These are phyloP conservation scores for Spilogale gracilis DNA, from an alignment of 2,113 vertebrate species.

Conservation along the genomic window DNA sequence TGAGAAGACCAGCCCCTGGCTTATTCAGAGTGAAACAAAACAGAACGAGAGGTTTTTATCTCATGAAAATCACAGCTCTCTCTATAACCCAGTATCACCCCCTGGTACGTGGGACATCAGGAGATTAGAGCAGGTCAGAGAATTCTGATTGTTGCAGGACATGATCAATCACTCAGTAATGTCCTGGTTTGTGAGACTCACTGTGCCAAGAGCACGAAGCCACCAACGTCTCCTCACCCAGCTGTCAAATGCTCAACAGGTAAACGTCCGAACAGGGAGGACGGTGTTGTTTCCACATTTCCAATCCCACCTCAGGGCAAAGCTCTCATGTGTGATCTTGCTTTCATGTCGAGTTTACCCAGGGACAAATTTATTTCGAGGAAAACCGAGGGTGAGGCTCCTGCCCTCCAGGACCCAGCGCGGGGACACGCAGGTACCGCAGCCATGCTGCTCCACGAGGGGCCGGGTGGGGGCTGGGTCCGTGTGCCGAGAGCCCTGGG, in stretches of 20 bases:
- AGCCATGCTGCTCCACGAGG: not conserved
- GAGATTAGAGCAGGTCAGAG: not conserved
- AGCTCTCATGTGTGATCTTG: not conserved
- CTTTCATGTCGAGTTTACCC: slow-evolving; percentile 56
- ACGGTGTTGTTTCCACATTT: not conserved
- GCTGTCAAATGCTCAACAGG: not conserved
- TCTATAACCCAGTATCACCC: not conserved
- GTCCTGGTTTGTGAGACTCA: not conserved
- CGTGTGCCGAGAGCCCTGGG: not conserved
- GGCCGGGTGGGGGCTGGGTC: not conserved
- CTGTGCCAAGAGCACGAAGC: not conserved
- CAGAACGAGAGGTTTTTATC: not conserved
- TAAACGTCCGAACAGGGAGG: not conserved
- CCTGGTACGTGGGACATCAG: not conserved
- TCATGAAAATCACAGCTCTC: not conserved
- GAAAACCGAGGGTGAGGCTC: not conserved
- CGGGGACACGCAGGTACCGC: not conserved
- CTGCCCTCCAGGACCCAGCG: slow-evolving; percentile 35
- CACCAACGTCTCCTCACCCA: not conserved
- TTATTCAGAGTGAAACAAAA: not conserved
- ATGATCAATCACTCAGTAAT: not conserved
- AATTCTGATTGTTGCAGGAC: not conserved
- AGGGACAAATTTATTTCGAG: slow-evolving; percentile 60
- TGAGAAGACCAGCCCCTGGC: not conserved
- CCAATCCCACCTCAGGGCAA: not conserved